Conservation (phyloP, 1,140 invertebrate species). For the Procambarus clarkii region DNA sequence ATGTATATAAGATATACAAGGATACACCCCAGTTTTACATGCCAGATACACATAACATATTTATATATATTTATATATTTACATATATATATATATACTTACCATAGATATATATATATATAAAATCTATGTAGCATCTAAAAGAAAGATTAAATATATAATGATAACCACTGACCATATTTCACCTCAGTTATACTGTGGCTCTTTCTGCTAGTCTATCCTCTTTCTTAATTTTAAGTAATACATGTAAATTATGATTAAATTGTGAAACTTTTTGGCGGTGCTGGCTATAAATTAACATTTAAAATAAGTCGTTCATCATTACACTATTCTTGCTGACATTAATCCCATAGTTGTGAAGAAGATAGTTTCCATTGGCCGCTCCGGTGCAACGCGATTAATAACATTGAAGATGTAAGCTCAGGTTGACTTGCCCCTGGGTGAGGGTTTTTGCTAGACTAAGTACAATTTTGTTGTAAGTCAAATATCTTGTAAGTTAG, state of each 20-base stretch:
- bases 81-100: constrained; percentile 41
- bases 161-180: background rate
- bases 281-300: background rate
- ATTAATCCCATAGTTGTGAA: background rate
- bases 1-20: constrained; percentile 10
- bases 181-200: background rate
- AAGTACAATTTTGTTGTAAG: background rate
- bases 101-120: constrained; percentile 23
- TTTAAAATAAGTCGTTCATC: background rate
- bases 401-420: background rate
- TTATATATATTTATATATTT: constrained; percentile 35
- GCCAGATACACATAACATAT: constrained; percentile 33
- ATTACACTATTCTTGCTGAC: background rate
- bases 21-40: background rate
- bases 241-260: background rate
- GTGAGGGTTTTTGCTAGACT: background rate
- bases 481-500: background rate
- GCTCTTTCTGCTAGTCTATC: constrained; percentile 4
- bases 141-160: background rate
- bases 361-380: background rate
- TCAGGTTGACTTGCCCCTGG: background rate
- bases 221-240: background rate
- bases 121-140: background rate
- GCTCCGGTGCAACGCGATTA: too few relatives aligned
- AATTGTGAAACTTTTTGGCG: background rate